Percentiles rank a stretch among this genome's conserved stretches.
Evolutionary conservation across 2,797 vertebrate genomes (phyloP).

Genomic region (Hypotaenidia philippensis): DNA sequence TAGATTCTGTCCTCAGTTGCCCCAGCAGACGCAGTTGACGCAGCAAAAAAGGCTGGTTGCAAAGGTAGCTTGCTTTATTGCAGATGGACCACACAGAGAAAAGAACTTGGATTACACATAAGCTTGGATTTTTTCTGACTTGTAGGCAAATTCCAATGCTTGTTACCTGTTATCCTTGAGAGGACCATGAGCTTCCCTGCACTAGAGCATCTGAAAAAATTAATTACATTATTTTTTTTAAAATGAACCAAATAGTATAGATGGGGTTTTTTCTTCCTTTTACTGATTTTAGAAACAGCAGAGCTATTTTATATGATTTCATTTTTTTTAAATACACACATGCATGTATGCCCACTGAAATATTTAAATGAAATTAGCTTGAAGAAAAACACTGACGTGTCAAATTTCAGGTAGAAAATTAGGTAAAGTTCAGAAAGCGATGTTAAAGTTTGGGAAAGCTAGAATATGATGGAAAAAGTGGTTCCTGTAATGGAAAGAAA

Average conservation of each 20-base stretch:
- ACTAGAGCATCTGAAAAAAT: not conserved
- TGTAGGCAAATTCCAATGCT: not conserved
- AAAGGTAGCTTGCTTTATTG: not conserved
- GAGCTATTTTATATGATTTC: not conserved
- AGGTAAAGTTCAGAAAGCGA: not conserved
- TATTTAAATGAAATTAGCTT: not conserved
- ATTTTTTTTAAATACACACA: not conserved
- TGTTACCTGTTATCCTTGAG: not conserved
- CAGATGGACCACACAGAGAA: not conserved
- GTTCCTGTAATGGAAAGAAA: not conserved
- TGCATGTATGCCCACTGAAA: not conserved
- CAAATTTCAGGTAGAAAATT: not conserved
- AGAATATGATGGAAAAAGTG: not conserved
- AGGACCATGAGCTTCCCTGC: not conserved
- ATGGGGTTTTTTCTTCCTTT: not conserved
- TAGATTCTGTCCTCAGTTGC: not conserved
- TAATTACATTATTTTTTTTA: not conserved
- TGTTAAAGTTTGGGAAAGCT: not conserved
- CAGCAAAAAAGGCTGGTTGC: not conserved
- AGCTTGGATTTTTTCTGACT: not conserved
- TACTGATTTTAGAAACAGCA: not conserved
- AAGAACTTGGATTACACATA: not conserved
- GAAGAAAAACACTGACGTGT: not conserved
- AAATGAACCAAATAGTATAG: rapidly evolving
- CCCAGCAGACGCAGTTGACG: too few relatives aligned